Conservation (phyloP, 2,113 vertebrate genomes). For the Asarcornis scutulata region DNA sequence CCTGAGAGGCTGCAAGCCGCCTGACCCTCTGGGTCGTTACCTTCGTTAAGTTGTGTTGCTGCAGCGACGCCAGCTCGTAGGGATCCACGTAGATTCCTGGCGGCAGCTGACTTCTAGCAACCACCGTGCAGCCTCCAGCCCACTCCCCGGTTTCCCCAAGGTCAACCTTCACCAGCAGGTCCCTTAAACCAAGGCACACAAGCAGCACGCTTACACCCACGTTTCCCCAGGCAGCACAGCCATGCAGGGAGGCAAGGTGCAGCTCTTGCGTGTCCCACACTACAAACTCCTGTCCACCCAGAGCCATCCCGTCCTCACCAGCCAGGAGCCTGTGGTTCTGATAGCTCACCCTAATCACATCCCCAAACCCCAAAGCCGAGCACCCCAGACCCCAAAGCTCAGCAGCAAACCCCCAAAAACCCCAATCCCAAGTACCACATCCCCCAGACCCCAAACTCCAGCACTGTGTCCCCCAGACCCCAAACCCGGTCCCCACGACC, state of each 20-base stretch:
- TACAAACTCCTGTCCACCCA: neutral
- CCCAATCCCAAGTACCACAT: no score
- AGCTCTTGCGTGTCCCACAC: rapidly evolving
- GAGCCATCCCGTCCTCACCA: neutral
- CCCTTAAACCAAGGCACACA: constrained; percentile 71
- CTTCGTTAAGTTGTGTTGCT: constrained; percentile 80
- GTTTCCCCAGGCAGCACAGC: neutral
- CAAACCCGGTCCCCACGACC: no score
- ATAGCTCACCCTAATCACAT: no score
- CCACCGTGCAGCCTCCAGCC: constrained; percentile 67
- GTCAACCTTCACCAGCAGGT: constrained; percentile 80
- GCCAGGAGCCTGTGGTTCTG: neutral
- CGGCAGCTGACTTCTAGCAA: constrained; percentile 81
- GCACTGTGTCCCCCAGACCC: no score
- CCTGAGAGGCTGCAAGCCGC: neutral
- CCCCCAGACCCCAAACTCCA: no score
- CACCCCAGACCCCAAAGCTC: no score
- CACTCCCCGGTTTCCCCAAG: constrained; percentile 60
- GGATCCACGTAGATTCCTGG: constrained; percentile 88
- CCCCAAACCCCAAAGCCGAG: no score
- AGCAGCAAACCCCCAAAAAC: no score
- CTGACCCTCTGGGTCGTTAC: constrained; percentile 52
- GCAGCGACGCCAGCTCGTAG: constrained; percentile 85
- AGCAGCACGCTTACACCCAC: neutral
- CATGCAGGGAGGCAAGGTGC: rapidly evolving